These are phyloP conservation scores for Drosophila seclusa DNA, from an alignment of 2,888 invertebrate genomes.

Conservation along the genomic window DNA sequence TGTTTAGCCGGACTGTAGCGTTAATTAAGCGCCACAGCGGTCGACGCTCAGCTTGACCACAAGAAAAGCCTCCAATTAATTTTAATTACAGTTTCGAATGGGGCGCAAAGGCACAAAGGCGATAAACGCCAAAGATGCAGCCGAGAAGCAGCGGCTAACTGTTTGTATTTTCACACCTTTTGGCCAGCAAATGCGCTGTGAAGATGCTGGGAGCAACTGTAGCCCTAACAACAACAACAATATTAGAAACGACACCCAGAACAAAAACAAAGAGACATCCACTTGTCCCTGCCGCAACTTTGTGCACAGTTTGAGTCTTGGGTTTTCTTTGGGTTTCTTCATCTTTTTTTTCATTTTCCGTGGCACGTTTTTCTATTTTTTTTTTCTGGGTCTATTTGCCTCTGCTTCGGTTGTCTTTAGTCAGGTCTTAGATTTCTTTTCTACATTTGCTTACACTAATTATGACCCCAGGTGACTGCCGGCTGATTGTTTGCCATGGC, in stretches of 20 bases:
- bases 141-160: conserved; percentile 55
- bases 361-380: conserved; percentile 45
- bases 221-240: conserved; percentile 17
- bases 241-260: conserved; percentile 9
- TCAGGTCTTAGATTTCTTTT: conserved; percentile 66
- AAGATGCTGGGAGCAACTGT: conserved; percentile 44
- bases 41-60: conserved; percentile 56
- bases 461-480: conserved; percentile 75
- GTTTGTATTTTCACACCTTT: conserved; percentile 79
- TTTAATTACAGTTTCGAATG: conserved; percentile 74
- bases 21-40: conserved; percentile 65
- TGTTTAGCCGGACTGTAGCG: conserved; percentile 35
- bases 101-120: conserved; percentile 34
- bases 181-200: conserved; percentile 75
- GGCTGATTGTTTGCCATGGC: conserved; percentile 65
- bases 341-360: conserved; percentile 2
- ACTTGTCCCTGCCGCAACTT: conserved; percentile 49
- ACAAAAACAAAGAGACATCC: conserved; percentile 36
- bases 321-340: conserved; percentile 19
- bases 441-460: conserved; percentile 80
- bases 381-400: conserved; percentile 17
- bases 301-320: conserved; percentile 50
- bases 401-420: conserved; percentile 18
- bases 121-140: conserved; percentile 68
- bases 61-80: conserved; percentile 75